Evolutionary conservation across 2,797 vertebrate species (phyloP).

Genomic region (Podarcis siculus): DNA sequence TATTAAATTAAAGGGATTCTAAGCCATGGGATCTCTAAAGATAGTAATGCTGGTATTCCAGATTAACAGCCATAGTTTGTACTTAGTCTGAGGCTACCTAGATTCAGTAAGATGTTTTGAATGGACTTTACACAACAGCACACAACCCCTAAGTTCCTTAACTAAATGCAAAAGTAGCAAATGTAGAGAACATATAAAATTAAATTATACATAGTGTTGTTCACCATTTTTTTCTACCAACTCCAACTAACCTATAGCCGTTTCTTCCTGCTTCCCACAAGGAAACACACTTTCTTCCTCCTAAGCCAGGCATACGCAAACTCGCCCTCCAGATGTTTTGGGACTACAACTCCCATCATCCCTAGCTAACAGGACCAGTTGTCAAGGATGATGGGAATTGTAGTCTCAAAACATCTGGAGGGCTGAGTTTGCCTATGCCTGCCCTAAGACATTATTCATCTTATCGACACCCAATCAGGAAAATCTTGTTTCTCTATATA

Average conservation of each 20-base stretch:
- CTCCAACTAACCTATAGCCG: not conserved
- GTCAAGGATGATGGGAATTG: no score
- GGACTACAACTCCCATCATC: no score
- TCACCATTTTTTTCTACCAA: not conserved
- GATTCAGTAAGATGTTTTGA: slow-evolving; percentile 36
- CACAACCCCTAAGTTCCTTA: slow-evolving; percentile 46
- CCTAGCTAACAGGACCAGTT: no score
- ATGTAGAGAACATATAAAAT: slow-evolving; percentile 62
- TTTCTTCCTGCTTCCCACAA: not conserved
- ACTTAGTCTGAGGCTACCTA: slow-evolving; percentile 28
- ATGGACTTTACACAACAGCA: slow-evolving; percentile 34
- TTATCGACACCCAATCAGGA: not conserved
- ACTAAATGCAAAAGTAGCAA: slow-evolving; percentile 49
- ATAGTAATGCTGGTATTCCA: not conserved
- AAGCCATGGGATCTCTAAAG: slow-evolving; percentile 22
- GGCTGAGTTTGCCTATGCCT: no score
- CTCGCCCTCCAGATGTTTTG: no score
- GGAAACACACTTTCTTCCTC: not conserved
- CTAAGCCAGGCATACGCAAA: not conserved
- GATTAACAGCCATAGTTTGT: slow-evolving; percentile 34
- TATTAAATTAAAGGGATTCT: slow-evolving; percentile 16
- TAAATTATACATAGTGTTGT: slow-evolving; percentile 24
- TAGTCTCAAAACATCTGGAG: no score
- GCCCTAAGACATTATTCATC: not conserved
- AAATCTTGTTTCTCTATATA: not conserved